Conservation (phyloP, 2,888 invertebrate species). For the Epistrophella euchroma region DNA sequence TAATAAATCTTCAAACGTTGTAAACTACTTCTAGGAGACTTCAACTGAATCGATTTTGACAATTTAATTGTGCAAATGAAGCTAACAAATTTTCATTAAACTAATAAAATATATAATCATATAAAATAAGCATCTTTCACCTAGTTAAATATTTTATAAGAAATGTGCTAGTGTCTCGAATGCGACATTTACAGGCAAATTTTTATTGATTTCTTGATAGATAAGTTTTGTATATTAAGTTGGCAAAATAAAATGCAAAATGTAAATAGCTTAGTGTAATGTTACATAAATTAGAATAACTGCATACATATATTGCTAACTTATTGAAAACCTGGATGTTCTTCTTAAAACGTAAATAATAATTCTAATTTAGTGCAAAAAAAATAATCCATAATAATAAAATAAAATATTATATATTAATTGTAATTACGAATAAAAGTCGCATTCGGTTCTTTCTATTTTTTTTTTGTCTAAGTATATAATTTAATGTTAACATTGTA, state of each 20-base stretch:
- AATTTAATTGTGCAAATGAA: constrained; percentile 71
- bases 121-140: neutral
- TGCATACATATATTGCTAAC: constrained; percentile 50
- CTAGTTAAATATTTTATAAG: constrained; percentile 60
- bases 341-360: neutral
- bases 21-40: constrained; percentile 5
- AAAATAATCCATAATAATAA: neutral
- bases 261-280: constrained; percentile 65
- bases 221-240: constrained; percentile 23
- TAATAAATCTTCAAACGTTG: constrained; percentile 20
- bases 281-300: constrained; percentile 31
- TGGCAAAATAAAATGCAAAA: constrained; percentile 37
- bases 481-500: constrained; percentile 62
- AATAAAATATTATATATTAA: constrained; percentile 1
- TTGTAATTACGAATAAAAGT: constrained; percentile 36
- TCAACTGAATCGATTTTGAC: constrained; percentile 54
- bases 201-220: constrained; percentile 21
- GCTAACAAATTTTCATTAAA: constrained; percentile 46
- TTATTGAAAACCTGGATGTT: neutral
- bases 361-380: neutral
- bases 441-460: constrained; percentile 33
- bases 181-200: constrained; percentile 31
- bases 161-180: constrained; percentile 55
- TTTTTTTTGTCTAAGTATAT: constrained; percentile 34
- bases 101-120: constrained; percentile 39